Evolutionary conservation across 2,888 invertebrate species (phyloP).

Genomic region (Drosophila peninsularis): DNA sequence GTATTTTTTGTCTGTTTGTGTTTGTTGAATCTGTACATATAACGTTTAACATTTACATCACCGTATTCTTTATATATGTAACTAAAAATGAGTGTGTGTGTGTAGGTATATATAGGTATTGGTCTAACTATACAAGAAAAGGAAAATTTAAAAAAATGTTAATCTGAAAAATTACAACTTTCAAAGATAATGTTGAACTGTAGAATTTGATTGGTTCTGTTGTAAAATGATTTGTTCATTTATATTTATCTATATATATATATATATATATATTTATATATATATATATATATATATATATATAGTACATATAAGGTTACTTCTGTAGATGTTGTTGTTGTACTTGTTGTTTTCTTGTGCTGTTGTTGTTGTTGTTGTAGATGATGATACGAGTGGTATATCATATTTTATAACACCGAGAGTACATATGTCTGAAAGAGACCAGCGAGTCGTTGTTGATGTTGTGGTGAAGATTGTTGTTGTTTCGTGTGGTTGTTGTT

Average conservation of each 20-base stretch:
- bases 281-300: constrained; percentile 21
- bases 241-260: constrained; percentile 18
- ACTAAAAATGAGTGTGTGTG: constrained; percentile 21
- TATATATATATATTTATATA: constrained; percentile 18
- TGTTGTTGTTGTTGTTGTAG: constrained; percentile 58
- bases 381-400: constrained; percentile 56
- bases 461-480: constrained; percentile 46
- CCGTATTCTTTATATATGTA: constrained; percentile 57
- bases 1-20: constrained; percentile 38
- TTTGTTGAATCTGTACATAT: constrained; percentile 62
- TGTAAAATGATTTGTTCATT: constrained; percentile 5
- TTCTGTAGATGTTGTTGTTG: constrained; percentile 59
- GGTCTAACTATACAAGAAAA: constrained; percentile 24
- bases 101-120: constrained; percentile 19
- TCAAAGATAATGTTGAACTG: constrained; percentile 49
- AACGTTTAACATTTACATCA: constrained; percentile 69
- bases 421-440: constrained; percentile 70
- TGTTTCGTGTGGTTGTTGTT: constrained; percentile 49
- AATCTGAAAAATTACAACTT: constrained; percentile 55
- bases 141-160: constrained; percentile 23
- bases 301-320: constrained; percentile 42
- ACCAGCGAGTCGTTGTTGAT: constrained; percentile 67
- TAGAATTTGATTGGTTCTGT: constrained; percentile 23
- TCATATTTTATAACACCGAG: constrained; percentile 73
- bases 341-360: constrained; percentile 58